Evolutionary conservation across 2,113 vertebrate species (phyloP).

Genomic region (Sitta europaea): DNA sequence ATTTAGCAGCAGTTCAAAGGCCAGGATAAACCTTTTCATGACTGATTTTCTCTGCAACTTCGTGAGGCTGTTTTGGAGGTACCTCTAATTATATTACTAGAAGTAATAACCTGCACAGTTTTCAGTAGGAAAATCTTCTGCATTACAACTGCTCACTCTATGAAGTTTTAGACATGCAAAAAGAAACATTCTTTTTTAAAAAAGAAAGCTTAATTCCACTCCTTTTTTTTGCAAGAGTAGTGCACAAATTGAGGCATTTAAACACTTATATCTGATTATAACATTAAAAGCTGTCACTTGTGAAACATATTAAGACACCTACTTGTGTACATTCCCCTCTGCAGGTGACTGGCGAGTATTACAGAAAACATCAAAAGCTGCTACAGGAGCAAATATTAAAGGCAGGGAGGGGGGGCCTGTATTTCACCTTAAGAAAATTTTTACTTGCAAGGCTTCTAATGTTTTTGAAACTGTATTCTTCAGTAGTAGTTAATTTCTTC

Average conservation of each 20-base stretch:
- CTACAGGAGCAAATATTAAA: background rate
- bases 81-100: background rate
- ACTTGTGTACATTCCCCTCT: constrained; percentile 18
- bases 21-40: background rate
- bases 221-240: background rate
- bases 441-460: background rate
- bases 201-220: background rate
- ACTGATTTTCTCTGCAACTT: background rate
- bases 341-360: background rate
- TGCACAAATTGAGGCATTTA: background rate
- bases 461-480: background rate
- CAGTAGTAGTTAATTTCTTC: background rate
- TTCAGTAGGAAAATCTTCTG: background rate
- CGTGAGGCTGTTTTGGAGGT: background rate
- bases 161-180: background rate
- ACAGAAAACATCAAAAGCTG: background rate
- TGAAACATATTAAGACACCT: background rate
- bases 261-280: background rate
- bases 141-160: background rate
- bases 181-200: background rate
- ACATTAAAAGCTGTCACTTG: background rate
- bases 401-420: background rate
- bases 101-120: background rate
- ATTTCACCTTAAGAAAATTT: background rate
- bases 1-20: background rate